Evolutionary conservation across 2,888 invertebrate species (phyloP), one percentile per base, ranked within the genome.

Genomic region (Pharmacophagus antenor): DNA sequence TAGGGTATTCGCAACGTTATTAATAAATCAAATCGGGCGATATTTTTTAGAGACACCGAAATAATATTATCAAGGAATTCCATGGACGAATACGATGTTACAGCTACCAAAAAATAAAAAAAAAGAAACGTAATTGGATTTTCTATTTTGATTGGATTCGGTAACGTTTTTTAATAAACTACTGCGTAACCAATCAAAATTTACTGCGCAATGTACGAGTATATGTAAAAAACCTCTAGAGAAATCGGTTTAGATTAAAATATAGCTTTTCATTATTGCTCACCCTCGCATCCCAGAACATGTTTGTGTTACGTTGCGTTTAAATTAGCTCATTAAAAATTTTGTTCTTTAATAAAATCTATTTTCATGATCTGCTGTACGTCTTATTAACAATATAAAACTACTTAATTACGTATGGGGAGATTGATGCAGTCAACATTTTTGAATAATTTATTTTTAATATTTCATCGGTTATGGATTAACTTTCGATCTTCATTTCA

Each of bases 11-110:
- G 47, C 21, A 42, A 17, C 20, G 31, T 25, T 21, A 17, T 48
- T 51, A 17, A 46, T 46, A 49, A 59, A 59, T 54, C 54, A 44
- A 55, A 55, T 54, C 44, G 27, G 55, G 27, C 21, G 47, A 15
- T 25, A 54, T 54, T 55, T 60, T 41, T 60, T 55, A 56, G 56
- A 2, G 23, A 20, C 21, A 46, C 51, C 41, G 12, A 57, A 52
- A 52, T 52, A 47, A 47, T 47, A 44, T 47, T 47, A 46, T 46
- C 47, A 18, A 56, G 15, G 37, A 50, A 46, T 46, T 49, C 46
- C 18, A 37, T 20, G 6, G 20, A 23, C 12, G 21, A 23, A n/a
- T 37, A 46, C 37, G 18, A 22, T 31, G 50, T 37, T 25, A 47
- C 2, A 25, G 5, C 6, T 48, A 58, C 31, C 18, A 44, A 37